Percentiles rank a stretch among this genome's conserved stretches.
phyloP scores from a whole-genome alignment of 2,888 invertebrate genomes.

The Sesia bembeciformis region DNA sequence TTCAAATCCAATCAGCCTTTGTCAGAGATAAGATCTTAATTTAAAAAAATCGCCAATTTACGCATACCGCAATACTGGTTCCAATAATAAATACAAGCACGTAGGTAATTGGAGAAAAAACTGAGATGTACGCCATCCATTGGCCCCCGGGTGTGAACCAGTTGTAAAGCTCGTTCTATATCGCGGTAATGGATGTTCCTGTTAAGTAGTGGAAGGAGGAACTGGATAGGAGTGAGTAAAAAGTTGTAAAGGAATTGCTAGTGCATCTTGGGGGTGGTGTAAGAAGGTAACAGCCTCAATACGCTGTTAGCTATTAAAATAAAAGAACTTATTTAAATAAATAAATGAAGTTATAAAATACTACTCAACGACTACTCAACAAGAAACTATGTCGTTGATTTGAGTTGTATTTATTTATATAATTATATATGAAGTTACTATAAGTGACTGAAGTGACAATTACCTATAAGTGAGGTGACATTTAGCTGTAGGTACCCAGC shows the following conservation, averaged over 20 bases:
- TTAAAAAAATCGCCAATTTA: constrained; percentile 1
- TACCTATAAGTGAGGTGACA: too few species aligned
- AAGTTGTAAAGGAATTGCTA: not conserved
- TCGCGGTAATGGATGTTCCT: not conserved
- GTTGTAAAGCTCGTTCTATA: not conserved
- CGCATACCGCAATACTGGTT: not conserved
- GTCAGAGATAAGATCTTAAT: constrained; percentile 4
- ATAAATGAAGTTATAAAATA: too few species aligned
- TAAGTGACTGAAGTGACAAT: too few species aligned
- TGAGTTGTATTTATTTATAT: too few species aligned
- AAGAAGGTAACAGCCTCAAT: not conserved
- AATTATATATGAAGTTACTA: too few species aligned
- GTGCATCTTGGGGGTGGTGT: not conserved
- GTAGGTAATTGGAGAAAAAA: not conserved
- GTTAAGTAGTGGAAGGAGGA: not conserved
- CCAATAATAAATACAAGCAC: not conserved
- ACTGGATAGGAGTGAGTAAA: not conserved
- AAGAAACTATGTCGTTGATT: too few species aligned
- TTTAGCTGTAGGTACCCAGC: too few species aligned
- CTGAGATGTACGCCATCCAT: not conserved
- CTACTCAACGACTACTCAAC: too few species aligned
- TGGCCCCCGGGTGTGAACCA: not conserved
- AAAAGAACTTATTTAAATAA: too few species aligned
- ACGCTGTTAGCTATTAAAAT: too few species aligned
- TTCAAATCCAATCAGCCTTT: not conserved